These are phyloP conservation scores for Pharmacophagus antenor DNA, from an alignment of 2,888 invertebrate species.

Conservation along the genomic window DNA sequence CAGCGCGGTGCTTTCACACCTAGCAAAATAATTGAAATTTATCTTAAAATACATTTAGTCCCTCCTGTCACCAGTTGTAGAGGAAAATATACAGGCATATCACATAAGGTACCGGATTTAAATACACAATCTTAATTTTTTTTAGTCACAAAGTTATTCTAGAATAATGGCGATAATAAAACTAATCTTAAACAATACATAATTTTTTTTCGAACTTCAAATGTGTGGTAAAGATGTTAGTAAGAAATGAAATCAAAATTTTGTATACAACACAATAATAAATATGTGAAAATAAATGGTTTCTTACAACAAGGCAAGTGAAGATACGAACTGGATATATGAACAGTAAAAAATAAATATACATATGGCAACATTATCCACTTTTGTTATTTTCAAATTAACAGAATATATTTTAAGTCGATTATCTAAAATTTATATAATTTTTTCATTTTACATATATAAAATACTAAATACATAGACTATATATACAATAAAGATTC, in stretches of 20 bases:
- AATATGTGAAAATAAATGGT: background rate
- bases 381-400: too few species aligned
- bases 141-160: constrained; percentile 2
- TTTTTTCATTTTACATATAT: background rate
- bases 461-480: constrained; percentile 1
- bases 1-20: constrained; percentile 19
- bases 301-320: background rate
- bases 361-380: too few species aligned
- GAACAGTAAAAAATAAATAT: too few species aligned
- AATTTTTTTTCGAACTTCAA: constrained; percentile 23
- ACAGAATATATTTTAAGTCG: too few species aligned
- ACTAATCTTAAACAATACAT: constrained; percentile 17
- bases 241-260: constrained; percentile 14
- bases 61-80: constrained; percentile 24
- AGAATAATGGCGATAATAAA: constrained; percentile 18
- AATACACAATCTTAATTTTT: constrained; percentile 17
- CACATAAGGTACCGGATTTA: constrained; percentile 27
- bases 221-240: constrained; percentile 21
- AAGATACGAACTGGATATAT: background rate
- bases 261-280: background rate
- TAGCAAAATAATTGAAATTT: constrained; percentile 26
- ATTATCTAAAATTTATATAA: background rate
- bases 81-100: constrained; percentile 24
- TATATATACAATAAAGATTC: background rate
- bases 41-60: constrained; percentile 23